A percentile compares a stretch with the other conserved stretches of the same genome.
Conservation (phyloP, 2,888 invertebrate species). For the Keiferia lycopersicella region DNA sequence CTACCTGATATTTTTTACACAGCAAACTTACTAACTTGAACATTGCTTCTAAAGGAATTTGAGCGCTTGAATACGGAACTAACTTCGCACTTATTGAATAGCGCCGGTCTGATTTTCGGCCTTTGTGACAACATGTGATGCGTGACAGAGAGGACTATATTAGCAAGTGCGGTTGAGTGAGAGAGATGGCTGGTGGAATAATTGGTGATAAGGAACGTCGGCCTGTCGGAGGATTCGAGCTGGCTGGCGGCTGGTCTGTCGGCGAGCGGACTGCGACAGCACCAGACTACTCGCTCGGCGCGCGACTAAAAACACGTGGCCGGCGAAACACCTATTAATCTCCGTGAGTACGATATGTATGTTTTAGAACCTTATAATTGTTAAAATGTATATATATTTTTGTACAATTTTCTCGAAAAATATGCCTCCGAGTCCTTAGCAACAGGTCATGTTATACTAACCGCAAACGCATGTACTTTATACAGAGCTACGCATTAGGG, state of each 20-base stretch:
- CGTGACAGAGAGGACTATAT: constrained; percentile 29
- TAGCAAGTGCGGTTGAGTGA: constrained; percentile 29
- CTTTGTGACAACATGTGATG: constrained; percentile 21
- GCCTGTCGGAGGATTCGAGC: constrained; percentile 33
- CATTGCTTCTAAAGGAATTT: constrained; percentile 4
- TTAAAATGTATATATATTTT: neutral
- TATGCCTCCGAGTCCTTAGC: neutral
- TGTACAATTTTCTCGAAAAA: neutral
- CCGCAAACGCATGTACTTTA: neutral
- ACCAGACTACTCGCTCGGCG: constrained; percentile 54
- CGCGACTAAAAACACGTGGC: constrained; percentile 64
- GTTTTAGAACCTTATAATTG: neutral
- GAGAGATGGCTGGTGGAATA: constrained; percentile 22
- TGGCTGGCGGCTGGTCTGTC: constrained; percentile 53
- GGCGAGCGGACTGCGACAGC: constrained; percentile 67
- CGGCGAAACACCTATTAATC: constrained; percentile 57
- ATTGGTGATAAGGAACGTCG: constrained; percentile 37
- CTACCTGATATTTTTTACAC: constrained; percentile 2
- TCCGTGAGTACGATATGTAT: constrained; percentile 53
- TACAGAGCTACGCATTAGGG: neutral
- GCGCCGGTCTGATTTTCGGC: constrained; percentile 6
- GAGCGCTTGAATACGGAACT: neutral
- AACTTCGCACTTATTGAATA: constrained; percentile 12
- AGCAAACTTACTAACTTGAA: constrained; percentile 5
- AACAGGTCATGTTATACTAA: constrained; percentile 7